Evolutionary conservation across 92 coral and sea anemone species (phyloP), one percentile per base, ranked within the genome.

Genomic region (Palythoa grandis): DNA sequence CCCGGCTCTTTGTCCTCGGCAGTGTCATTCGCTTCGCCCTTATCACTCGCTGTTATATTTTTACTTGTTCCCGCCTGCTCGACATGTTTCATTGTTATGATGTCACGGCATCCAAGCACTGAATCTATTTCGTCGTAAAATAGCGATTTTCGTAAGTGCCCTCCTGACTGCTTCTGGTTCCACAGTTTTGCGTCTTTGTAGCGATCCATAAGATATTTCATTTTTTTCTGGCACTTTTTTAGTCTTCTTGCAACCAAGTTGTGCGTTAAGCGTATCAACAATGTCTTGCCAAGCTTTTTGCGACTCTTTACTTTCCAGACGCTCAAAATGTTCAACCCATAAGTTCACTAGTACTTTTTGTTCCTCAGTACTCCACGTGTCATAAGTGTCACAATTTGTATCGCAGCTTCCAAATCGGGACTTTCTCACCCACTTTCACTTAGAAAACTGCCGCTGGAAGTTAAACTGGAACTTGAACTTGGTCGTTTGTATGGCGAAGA

Each of bases 91-190:
- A 88, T 79, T 11, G 91, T 91, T 17, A 91, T 84, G 67, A 91
- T 82, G 69, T 91, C 91, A 29, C 90, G 86, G 82, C 91, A 88
- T 60, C 91, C 91, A 70, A 91, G 83, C 35, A 91, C 89, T 57
- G 25, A 79, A 50, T 88, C 91, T 8, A 88, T 88, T 58, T 88
- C 91, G 24, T 91, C 56, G 25, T 83, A 88, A 25, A 83, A 86
- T 12, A 76, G 22, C 22, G 89, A 88, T 17, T 91, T 83, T 63
- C 82, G 82, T 13, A 82, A 66, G 50, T 88, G 77, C 25, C 93
- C 91, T 56, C 93, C 89, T 2, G 89, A 35, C 54, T 88, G 93
- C 72, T 73, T 88, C 29, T 68, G 76, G 37, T 85, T 88, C 79
- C 89, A 91, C 11, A 79, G 88, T 88, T 91, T 88, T 16, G 89